These are phyloP conservation scores for Cephalopholis sonnerati DNA, from an alignment of 2,113 vertebrate species.

Conservation along the genomic window DNA sequence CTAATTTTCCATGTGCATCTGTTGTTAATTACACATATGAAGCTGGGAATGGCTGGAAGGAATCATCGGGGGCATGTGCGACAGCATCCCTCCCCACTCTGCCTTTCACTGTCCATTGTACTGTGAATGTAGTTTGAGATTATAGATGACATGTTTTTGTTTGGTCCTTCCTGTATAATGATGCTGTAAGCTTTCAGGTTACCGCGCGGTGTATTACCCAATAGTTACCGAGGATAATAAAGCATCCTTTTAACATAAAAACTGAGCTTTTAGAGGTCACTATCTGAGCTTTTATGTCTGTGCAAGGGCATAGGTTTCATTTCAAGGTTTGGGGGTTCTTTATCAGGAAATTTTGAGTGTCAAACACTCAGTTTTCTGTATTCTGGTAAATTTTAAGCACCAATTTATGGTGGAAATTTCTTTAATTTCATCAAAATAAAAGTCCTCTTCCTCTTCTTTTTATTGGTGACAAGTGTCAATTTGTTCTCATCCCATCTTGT, in stretches of 20 bases:
- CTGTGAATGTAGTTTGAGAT: slow-evolving; percentile 67
- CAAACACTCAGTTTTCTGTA: too few relatives aligned
- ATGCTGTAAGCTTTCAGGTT: slow-evolving; percentile 47
- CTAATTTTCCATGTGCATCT: slow-evolving; percentile 84
- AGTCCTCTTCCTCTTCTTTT: too few relatives aligned
- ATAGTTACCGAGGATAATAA: slow-evolving; percentile 30
- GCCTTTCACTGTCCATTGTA: slow-evolving; percentile 66
- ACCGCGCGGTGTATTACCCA: slow-evolving; percentile 53
- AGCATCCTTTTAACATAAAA: slow-evolving; percentile 33
- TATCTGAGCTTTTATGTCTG: background rate
- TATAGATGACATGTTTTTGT: slow-evolving; percentile 60
- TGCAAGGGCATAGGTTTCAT: background rate
- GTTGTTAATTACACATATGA: slow-evolving; percentile 86
- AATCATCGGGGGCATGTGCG: slow-evolving; percentile 72
- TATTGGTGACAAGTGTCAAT: too few relatives aligned
- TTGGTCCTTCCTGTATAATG: slow-evolving; percentile 47
- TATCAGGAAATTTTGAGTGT: too few relatives aligned
- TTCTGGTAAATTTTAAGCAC: too few relatives aligned
- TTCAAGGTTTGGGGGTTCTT: too few relatives aligned
- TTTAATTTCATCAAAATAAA: too few relatives aligned
- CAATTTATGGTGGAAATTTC: too few relatives aligned
- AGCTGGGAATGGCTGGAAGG: slow-evolving; percentile 81
- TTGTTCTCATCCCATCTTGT: too few relatives aligned
- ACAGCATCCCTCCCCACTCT: slow-evolving; percentile 54
- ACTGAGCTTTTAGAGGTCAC: slow-evolving; percentile 20